Evolutionary conservation across 2,888 invertebrate species (phyloP).

Genomic region (Eupithecia abbreviata): DNA sequence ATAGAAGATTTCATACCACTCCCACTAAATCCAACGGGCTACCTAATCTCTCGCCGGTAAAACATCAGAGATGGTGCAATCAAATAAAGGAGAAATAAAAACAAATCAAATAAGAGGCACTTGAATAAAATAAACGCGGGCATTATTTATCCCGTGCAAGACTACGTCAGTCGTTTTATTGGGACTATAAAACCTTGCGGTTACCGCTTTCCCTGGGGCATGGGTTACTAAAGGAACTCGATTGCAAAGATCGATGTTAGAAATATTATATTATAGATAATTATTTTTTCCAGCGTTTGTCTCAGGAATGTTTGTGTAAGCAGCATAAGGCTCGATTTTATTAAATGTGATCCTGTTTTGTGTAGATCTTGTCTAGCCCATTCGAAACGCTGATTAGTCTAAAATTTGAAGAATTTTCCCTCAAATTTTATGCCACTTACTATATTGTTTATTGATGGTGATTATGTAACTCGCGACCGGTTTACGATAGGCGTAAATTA

Average conservation of each 20-base stretch:
- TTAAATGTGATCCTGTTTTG: too few relatives aligned
- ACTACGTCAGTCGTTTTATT: slow-evolving; percentile 57
- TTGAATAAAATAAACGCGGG: slow-evolving; percentile 39
- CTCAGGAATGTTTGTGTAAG: too few relatives aligned
- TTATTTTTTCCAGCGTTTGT: too few relatives aligned
- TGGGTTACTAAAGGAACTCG: slow-evolving; percentile 24
- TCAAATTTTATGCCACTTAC: too few relatives aligned
- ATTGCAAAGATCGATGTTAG: not conserved
- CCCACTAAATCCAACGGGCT: not conserved
- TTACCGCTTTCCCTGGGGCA: slow-evolving; percentile 35
- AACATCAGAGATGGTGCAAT: slow-evolving; percentile 17
- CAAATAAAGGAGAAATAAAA: slow-evolving; percentile 31
- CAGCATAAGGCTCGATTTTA: too few relatives aligned
- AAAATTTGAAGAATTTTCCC: too few relatives aligned
- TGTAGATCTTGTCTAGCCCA: too few relatives aligned
- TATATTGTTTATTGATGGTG: too few relatives aligned
- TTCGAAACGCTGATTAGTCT: too few relatives aligned
- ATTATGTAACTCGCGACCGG: too few relatives aligned
- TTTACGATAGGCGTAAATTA: too few relatives aligned
- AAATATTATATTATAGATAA: too few relatives aligned
- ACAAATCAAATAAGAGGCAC: slow-evolving; percentile 35
- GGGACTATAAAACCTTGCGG: slow-evolving; percentile 53
- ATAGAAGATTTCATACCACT: not conserved
- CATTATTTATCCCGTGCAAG: slow-evolving; percentile 41
- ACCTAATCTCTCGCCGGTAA: not conserved